A percentile compares a stretch with the other conserved stretches of the same genome.
These are phyloP conservation scores for Cryptocheilus praepositus DNA, from an alignment of 2,888 invertebrate species.

Conservation along the genomic window DNA sequence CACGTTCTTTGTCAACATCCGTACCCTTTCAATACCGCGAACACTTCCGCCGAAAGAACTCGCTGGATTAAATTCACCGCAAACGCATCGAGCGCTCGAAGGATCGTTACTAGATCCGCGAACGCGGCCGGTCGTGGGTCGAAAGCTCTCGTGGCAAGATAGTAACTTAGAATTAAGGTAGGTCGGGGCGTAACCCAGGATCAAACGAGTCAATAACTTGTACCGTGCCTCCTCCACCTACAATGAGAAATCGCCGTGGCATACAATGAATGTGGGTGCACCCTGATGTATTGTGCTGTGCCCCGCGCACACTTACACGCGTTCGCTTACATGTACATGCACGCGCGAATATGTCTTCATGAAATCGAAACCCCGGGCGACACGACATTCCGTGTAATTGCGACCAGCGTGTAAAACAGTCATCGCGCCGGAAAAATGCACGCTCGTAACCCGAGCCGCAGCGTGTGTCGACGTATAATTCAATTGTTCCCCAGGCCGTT, in stretches of 20 bases:
- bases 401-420: conserved; percentile 42
- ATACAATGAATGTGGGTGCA: conserved; percentile 65
- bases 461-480: not conserved
- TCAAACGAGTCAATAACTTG: conserved; percentile 71
- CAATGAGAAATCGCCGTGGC: conserved; percentile 64
- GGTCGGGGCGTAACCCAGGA: conserved; percentile 71
- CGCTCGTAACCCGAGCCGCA: conserved; percentile 17
- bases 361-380: conserved; percentile 52
- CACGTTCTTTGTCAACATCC: no score
- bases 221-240: conserved; percentile 61
- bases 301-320: conserved; percentile 3
- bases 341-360: conserved; percentile 59
- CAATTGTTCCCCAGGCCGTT: no score
- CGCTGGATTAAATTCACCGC: not conserved
- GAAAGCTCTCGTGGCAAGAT: conserved; percentile 57
- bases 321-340: conserved; percentile 24
- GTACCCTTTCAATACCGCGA: not conserved
- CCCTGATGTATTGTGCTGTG: conserved; percentile 49
- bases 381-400: conserved; percentile 41
- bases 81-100: not conserved
- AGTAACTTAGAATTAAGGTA: conserved; percentile 66
- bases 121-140: conserved; percentile 36
- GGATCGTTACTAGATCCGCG: conserved; percentile 7
- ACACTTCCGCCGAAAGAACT: no score
- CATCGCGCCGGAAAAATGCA: conserved; percentile 8